These are phyloP conservation scores for Notocelia uddmanniana DNA, from an alignment of 2,888 invertebrate species.

Conservation along the genomic window DNA sequence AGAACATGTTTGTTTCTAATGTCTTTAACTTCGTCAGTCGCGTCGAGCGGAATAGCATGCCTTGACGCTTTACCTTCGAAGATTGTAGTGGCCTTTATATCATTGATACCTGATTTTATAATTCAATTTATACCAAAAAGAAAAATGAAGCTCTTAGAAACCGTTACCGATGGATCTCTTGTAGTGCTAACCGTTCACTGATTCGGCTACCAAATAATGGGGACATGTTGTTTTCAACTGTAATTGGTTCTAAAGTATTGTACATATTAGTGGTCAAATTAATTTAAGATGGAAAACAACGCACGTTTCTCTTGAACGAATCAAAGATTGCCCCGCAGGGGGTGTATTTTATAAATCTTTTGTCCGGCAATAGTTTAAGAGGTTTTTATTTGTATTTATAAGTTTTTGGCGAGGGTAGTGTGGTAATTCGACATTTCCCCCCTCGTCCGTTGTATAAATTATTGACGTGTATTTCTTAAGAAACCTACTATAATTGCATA, in stretches of 20 bases:
- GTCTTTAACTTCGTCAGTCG: conserved; percentile 39
- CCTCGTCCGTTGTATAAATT: conserved; percentile 83
- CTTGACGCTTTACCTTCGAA: conserved; percentile 52
- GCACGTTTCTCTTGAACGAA: conserved; percentile 61
- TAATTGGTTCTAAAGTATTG: conserved; percentile 75
- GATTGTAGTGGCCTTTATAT: conserved; percentile 64
- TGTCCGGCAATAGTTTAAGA: conserved; percentile 67
- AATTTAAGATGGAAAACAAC: conserved; percentile 60
- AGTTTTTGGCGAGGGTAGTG: conserved; percentile 61
- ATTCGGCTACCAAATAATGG: conserved; percentile 78
- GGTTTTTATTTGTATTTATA: conserved; percentile 56
- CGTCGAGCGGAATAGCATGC: conserved; percentile 43
- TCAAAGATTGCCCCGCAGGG: conserved; percentile 63
- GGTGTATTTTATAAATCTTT: conserved; percentile 72
- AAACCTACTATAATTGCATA: conserved; percentile 79
- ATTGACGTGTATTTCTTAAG: conserved; percentile 79
- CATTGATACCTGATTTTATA: conserved; percentile 78
- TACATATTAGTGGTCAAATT: conserved; percentile 69
- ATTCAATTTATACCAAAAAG: conserved; percentile 84
- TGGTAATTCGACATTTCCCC: conserved; percentile 61
- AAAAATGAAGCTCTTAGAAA: conserved; percentile 79
- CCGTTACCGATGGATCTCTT: conserved; percentile 86
- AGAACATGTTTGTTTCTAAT: conserved; percentile 44
- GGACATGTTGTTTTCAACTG: conserved; percentile 69
- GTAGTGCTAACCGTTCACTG: conserved; percentile 66